phyloP scores from a whole-genome alignment of 2,797 vertebrate species.

The Pangasius djambal region DNA sequence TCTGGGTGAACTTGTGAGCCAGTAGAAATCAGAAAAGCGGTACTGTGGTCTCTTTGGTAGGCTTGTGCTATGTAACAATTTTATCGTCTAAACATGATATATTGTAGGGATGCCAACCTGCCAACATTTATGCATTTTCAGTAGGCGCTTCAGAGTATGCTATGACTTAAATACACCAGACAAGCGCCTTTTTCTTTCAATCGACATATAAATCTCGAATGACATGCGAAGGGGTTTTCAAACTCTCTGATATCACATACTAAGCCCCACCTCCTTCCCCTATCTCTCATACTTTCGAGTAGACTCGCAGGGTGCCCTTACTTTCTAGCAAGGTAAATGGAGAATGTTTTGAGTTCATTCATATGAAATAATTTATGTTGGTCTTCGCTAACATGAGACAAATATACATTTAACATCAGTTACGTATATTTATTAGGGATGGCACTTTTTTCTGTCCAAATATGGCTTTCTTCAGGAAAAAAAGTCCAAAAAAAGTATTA shows the following conservation, averaged over 20 bases:
- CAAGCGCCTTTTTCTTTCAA: background rate
- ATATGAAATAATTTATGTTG: background rate
- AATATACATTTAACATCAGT: background rate
- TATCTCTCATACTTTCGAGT: background rate
- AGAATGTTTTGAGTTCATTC: background rate
- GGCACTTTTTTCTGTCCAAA: too few relatives aligned
- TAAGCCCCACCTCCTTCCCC: background rate
- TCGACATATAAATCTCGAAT: background rate
- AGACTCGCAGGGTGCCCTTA: background rate
- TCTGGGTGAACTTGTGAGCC: background rate
- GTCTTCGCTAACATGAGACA: background rate
- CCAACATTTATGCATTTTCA: background rate
- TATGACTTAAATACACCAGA: background rate
- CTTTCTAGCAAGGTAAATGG: background rate
- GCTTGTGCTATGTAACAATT: background rate
- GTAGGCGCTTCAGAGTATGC: background rate
- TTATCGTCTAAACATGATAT: background rate
- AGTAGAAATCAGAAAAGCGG: background rate
- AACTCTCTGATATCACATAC: background rate
- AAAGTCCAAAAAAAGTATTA: background rate
- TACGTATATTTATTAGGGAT: background rate
- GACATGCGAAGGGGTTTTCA: too few relatives aligned
- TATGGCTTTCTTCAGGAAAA: background rate
- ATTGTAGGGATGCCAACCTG: background rate
- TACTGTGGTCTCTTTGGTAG: background rate